Conservation (phyloP, 2,113 vertebrate genomes). For the Neomonachus schauinslandi region DNA sequence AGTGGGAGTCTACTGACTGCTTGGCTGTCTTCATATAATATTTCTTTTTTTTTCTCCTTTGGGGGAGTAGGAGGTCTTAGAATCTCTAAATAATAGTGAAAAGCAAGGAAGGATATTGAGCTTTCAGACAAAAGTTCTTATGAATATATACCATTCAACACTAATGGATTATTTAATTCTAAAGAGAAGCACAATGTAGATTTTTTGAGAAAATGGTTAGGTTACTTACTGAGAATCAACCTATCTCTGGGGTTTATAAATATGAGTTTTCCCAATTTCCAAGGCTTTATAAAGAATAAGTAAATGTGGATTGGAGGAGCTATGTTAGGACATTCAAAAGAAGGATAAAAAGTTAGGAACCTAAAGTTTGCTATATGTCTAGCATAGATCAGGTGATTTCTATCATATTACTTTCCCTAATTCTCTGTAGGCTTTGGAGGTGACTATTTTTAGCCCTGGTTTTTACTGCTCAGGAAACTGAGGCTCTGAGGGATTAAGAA, state of each 20-base stretch:
- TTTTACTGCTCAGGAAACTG: background rate
- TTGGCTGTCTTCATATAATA: slow-evolving; percentile 38
- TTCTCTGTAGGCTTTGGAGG: background rate
- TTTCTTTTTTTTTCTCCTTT: background rate
- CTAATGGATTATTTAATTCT: background rate
- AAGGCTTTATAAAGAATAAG: background rate
- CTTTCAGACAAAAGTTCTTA: slow-evolving; percentile 36
- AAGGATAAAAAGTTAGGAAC: background rate
- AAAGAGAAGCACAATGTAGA: background rate
- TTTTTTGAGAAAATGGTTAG: background rate
- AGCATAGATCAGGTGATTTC: background rate
- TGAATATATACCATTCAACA: background rate
- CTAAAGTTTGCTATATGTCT: background rate
- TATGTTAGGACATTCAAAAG: background rate
- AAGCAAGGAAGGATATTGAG: background rate
- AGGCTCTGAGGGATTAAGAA: background rate
- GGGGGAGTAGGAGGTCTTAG: background rate
- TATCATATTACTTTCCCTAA: background rate
- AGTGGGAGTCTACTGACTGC: slow-evolving; percentile 64
- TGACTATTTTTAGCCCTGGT: background rate
- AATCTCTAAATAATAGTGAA: slow-evolving; percentile 53
- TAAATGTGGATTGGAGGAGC: background rate
- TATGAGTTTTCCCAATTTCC: background rate
- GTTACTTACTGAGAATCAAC: background rate
- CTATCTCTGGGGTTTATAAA: background rate